A percentile compares a stretch with the other conserved stretches of the same genome.
phyloP scores from a whole-genome alignment of 2,888 invertebrate species.

The Aphrophora alni region DNA sequence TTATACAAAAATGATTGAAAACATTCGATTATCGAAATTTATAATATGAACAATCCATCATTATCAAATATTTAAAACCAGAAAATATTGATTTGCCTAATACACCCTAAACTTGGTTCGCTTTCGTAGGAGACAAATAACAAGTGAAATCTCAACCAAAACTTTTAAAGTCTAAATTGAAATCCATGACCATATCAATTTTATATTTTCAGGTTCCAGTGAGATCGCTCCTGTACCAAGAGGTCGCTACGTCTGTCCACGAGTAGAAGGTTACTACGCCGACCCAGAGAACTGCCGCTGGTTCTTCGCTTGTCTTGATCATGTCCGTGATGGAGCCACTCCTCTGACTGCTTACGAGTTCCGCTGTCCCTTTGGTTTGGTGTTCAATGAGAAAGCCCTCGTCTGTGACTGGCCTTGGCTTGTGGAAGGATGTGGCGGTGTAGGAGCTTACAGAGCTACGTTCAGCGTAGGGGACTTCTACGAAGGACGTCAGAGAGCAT shows the following conservation, averaged over 20 bases:
- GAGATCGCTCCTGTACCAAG: constrained; percentile 78
- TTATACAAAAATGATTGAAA: too few relatives aligned
- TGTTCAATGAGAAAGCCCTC: constrained; percentile 73
- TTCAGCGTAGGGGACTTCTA: constrained; percentile 52
- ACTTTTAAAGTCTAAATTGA: too few relatives aligned
- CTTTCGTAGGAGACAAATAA: too few relatives aligned
- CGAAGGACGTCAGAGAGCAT: constrained; percentile 53
- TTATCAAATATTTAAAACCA: too few relatives aligned
- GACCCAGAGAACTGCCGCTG: constrained; percentile 83
- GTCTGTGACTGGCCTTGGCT: constrained; percentile 84
- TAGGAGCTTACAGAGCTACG: constrained; percentile 56
- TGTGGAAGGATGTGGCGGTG: constrained; percentile 68
- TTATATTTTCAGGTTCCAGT: constrained; percentile 60
- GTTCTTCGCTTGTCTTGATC: constrained; percentile 83
- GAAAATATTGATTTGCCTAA: too few relatives aligned
- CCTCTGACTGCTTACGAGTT: constrained; percentile 75
- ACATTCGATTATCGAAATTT: too few relatives aligned
- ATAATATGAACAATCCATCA: too few relatives aligned
- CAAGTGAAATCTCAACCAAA: too few relatives aligned
- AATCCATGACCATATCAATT: too few relatives aligned
- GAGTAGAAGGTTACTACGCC: constrained; percentile 71
- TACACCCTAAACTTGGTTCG: too few relatives aligned
- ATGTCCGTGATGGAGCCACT: constrained; percentile 59
- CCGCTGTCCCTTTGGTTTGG: constrained; percentile 79
- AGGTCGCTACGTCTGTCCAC: constrained; percentile 71